These are phyloP conservation scores for Sphaerolaimus hirsutus DNA, from an alignment of 2,888 invertebrate genomes.

Conservation along the genomic window DNA sequence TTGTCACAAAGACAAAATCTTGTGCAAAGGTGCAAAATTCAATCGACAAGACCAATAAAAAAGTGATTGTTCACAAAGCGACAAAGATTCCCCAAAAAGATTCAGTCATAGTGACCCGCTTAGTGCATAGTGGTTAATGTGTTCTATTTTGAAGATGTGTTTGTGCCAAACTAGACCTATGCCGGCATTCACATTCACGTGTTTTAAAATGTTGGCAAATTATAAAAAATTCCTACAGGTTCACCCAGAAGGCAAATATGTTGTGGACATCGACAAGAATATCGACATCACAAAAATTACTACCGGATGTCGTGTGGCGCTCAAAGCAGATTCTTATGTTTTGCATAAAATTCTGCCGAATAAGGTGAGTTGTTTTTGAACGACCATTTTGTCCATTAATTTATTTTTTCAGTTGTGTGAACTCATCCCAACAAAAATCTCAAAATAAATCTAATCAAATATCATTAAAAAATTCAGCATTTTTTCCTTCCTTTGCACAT, in stretches of 20 bases:
- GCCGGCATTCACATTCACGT: neutral
- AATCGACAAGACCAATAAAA: too few species aligned
- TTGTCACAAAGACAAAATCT: too few species aligned
- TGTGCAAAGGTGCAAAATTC: too few species aligned
- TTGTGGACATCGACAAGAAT: slow-evolving; percentile 93
- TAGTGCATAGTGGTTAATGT: too few species aligned
- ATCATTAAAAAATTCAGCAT: neutral
- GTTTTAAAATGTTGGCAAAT: neutral
- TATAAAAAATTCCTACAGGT: slow-evolving; percentile 34
- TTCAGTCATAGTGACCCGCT: too few species aligned
- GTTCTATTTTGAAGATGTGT: too few species aligned
- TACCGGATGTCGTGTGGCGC: slow-evolving; percentile 83
- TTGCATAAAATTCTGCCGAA: slow-evolving; percentile 94
- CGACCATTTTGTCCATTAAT: neutral
- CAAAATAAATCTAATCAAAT: neutral
- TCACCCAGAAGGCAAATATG: slow-evolving; percentile 97
- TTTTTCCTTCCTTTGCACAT: neutral
- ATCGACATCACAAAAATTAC: slow-evolving; percentile 94
- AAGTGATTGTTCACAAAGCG: too few species aligned
- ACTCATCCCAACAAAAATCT: neutral
- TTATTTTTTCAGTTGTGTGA: neutral
- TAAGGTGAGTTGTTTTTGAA: slow-evolving; percentile 37
- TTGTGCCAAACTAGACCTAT: too few species aligned
- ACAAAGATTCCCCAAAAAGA: too few species aligned
- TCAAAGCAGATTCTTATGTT: slow-evolving; percentile 91